A percentile compares a stretch with the other conserved stretches of the same genome.
These are phyloP conservation scores for Tenthredo mesomela DNA, from an alignment of 2,888 invertebrate genomes.

Conservation along the genomic window DNA sequence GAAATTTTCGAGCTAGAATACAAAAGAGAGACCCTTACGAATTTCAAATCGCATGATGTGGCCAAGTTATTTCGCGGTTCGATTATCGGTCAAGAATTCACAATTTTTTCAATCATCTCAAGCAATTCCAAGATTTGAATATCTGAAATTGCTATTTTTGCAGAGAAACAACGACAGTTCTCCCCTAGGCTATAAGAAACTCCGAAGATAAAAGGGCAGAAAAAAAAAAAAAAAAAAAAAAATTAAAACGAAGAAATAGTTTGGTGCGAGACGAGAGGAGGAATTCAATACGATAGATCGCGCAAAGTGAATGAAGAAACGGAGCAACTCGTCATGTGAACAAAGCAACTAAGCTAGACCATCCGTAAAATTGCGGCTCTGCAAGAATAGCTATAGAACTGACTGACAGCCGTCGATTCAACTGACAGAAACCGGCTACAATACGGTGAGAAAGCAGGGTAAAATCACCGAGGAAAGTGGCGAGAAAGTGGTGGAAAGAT, in stretches of 20 bases:
- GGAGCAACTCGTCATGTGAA: background rate
- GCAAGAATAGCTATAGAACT: constrained; percentile 13
- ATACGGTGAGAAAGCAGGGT: background rate
- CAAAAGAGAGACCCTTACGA: constrained; percentile 11
- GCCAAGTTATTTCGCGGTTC: constrained; percentile 44
- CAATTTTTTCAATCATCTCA: background rate
- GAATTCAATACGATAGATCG: background rate
- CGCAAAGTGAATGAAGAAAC: background rate
- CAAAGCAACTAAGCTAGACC: constrained; percentile 14
- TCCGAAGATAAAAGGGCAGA: background rate
- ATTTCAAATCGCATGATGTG: constrained; percentile 26
- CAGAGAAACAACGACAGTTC: background rate
- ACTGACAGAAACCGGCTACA: background rate
- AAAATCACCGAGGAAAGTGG: constrained; percentile 28
- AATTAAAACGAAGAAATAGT: background rate
- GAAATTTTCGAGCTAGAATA: constrained; percentile 9
- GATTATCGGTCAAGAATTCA: constrained; percentile 48
- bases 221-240: too few relatives aligned
- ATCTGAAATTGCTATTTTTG: background rate
- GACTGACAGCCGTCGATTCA: constrained; percentile 42
- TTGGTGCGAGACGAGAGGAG: background rate
- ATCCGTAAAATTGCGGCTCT: constrained; percentile 43
- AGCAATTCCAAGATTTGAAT: constrained; percentile 12
- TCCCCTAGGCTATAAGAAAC: background rate
- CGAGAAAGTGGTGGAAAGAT: constrained; percentile 2